Base-by-base conservation (phyloP, 2,797 vertebrate genomes). In the Periophthalmus magnuspinnatus region DNA sequence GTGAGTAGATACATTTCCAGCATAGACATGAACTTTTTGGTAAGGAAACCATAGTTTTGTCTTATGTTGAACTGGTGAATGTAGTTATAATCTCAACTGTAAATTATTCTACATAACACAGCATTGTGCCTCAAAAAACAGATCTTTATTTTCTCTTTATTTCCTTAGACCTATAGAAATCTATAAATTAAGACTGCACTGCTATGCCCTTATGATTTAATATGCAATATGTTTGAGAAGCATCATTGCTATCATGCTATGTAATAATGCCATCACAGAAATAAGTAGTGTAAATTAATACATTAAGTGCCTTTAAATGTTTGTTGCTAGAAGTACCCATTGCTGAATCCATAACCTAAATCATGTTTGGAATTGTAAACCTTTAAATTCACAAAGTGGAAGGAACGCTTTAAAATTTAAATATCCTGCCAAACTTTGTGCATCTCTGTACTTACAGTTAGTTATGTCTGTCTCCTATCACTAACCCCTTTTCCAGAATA, bases 401-500 rank as follows among this genome's bases (percentile, higher is more conserved):
- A 55, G 21, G 2, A 9, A 52, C 19, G 7, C 19, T 50, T 52
- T 55, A 3, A 54, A 55, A 22, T 55, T 52, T 1, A 52, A 52
- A 56, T 13, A 58, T 32, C 32, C 60, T 74, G 64, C 64, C 61
- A 61, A 48, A 65, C 21, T 71, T 60, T 55, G 11, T 80, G 65
- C 68, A 74, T 81, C 71, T 81, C 65, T 89, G 85, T 89, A 87
- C 85, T 92, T 87, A 92, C 88, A 85, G 87, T 73, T 90, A 91
- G 89, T 87, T 89, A 87, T 89, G 82, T 91, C 74, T 91, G 80
- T 92, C 83, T 91, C 79, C 76, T 79, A 83, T 84, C 83, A 88
- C 81, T 88, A 86, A 91, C 81, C 77, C 77, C 54, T 88, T 84
- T 79, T 81, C 86, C 96, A 99, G 98, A 99, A 94, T 97, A 96